Evolutionary conservation across 2,113 vertebrate species (phyloP).

Genomic region (Larimichthys crocea): DNA sequence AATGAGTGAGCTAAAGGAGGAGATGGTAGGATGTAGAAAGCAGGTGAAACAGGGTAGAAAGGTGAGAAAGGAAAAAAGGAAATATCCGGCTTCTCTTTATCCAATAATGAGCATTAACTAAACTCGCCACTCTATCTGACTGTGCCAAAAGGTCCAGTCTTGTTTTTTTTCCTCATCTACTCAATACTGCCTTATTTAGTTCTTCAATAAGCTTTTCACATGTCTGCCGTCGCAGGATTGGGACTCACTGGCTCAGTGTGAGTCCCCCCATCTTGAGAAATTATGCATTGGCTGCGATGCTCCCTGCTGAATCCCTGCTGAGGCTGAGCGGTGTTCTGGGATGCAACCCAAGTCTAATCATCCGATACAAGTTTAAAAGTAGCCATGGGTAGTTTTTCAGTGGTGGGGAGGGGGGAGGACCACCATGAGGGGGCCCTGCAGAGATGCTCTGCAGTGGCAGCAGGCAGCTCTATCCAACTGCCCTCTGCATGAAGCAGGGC

Average conservation of each 20-base stretch:
- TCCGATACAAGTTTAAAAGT: conserved; percentile 78
- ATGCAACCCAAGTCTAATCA: conserved; percentile 81
- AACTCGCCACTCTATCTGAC: conserved; percentile 27
- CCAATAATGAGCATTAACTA: conserved; percentile 60
- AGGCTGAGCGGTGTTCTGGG: conserved; percentile 73
- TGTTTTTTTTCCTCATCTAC: conserved; percentile 27
- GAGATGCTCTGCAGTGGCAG: conserved; percentile 54
- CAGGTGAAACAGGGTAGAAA: conserved; percentile 43
- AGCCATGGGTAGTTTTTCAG: conserved; percentile 72
- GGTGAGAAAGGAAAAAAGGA: conserved; percentile 21
- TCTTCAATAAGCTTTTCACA: conserved; percentile 67
- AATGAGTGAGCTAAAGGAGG: conserved; percentile 32
- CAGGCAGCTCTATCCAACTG: conserved; percentile 42
- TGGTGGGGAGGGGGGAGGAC: conserved; percentile 39
- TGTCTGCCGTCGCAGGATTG: conserved; percentile 66
- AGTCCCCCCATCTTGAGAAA: conserved; percentile 79
- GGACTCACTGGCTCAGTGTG: conserved; percentile 73
- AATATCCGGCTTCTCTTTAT: conserved; percentile 46
- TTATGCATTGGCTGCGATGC: conserved; percentile 77
- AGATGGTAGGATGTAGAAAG: conserved; percentile 23
- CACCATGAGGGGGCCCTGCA: conserved; percentile 51
- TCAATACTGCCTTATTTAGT: conserved; percentile 63
- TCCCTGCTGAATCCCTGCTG: conserved; percentile 79
- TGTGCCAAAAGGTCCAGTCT: conserved; percentile 43
- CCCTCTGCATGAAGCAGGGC: conserved; percentile 42